Base-by-base conservation (phyloP, 2,113 vertebrate genomes). In the Microtus oregoni region DNA sequence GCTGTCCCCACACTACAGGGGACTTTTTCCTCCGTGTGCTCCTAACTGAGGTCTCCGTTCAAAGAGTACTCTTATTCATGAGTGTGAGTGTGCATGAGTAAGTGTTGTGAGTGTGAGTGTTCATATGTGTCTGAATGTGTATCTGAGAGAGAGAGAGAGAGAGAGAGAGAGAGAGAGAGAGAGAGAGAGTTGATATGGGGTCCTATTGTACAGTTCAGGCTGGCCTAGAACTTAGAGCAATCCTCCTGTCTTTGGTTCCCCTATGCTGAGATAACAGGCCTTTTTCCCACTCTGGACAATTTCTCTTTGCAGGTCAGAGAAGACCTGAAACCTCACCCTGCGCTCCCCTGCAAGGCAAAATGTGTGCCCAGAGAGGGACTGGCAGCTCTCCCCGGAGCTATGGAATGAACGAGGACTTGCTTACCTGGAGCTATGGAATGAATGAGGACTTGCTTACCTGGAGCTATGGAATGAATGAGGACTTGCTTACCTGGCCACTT, bases 251-350 rank as follows among this genome's bases (percentile, higher is more conserved):
- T 55, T 38, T 73, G 35, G 22, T 55, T 55, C 22, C 14, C 5
- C 4, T 47, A 26, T 70, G 11, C 47, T 73, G 35, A 38, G 50
- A 41, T 89, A 28, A 73, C 35, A 89, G 35, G 22, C 35, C 47
- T 52, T 75, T 26, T 52, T 78, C 35, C 47, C n/a, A 90, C 15
- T 76, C 65, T 50, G 73, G 58, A 61, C 22, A 9, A 1, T 63
- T 68, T 87, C 89, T 82, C 55, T 86, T 95, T 96, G 52, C 85
- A 97, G 97, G 73, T 26, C 41, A 58, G 65, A 91, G 90, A 85
- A 94, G 91, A 70, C 52, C 3, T 17, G 47, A 5, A 3, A 5
- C 5, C 68, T 73, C 26, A 12, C 24, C 14, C 17, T 32, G 63
- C 2, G 26, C 58, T 61, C 61, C 61, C 75, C 47, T 22, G 22